A percentile compares a stretch with the other conserved stretches of the same genome.
phyloP scores from a whole-genome alignment of 2,113 vertebrate genomes.

The Myiopsitta monachus region DNA sequence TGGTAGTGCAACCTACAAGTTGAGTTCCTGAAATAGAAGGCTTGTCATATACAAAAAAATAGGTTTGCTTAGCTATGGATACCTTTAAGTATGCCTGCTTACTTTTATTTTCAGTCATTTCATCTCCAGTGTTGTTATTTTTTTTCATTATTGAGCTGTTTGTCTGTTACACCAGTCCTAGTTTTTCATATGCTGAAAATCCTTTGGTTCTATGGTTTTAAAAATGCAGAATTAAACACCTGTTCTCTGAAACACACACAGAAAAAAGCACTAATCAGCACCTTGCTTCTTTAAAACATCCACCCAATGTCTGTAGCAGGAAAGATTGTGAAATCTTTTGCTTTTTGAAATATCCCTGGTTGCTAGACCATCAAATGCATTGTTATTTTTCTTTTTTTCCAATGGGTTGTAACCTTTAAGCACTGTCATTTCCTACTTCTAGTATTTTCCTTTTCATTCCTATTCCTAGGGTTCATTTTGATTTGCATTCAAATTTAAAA shows the following conservation, averaged over 20 bases:
- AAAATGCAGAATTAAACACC: neutral
- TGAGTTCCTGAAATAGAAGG: neutral
- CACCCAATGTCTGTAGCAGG: neutral
- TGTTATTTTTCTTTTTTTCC: neutral
- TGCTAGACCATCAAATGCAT: neutral
- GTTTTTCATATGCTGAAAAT: neutral
- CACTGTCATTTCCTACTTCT: neutral
- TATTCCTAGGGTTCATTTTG: neutral
- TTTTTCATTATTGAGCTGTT: neutral
- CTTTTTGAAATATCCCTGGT: neutral
- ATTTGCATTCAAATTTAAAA: neutral
- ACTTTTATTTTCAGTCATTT: neutral
- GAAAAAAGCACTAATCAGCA: fast-evolving
- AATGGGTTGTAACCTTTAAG: neutral
- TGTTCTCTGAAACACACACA: neutral
- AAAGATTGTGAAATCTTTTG: neutral
- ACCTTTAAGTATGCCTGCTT: neutral
- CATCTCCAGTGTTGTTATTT: neutral
- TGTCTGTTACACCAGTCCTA: neutral
- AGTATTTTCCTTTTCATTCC: neutral
- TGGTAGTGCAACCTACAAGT: neutral
- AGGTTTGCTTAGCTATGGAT: neutral
- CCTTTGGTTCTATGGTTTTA: neutral
- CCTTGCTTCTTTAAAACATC: neutral
- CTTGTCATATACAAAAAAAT: neutral